Conservation (phyloP, 1,140 invertebrate species). For the Drosophila burlai region DNA sequence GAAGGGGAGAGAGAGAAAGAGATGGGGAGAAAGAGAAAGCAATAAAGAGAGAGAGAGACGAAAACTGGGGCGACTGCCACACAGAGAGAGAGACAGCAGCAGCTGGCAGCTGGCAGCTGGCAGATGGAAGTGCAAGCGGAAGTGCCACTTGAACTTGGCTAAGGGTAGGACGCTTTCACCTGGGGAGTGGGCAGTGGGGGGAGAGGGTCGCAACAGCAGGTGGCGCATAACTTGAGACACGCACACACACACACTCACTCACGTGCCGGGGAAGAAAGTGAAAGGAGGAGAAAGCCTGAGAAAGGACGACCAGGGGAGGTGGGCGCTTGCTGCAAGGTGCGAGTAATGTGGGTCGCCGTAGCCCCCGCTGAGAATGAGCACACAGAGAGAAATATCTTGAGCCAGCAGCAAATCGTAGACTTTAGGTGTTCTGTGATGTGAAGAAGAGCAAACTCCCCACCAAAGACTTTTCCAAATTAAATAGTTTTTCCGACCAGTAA, state of each 20-base stretch:
- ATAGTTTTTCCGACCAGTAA: too few species aligned
- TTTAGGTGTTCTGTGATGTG: neutral
- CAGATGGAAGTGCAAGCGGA: constrained; percentile 40
- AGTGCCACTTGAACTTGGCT: constrained; percentile 72
- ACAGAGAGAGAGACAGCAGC: neutral
- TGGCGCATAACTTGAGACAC: constrained; percentile 63
- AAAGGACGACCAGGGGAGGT: constrained; percentile 11
- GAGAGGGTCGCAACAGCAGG: constrained; percentile 47
- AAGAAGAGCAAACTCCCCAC: neutral
- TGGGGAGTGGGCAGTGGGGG: neutral
- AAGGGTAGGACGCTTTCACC: constrained; percentile 31
- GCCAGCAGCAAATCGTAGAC: neutral
- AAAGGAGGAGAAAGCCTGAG: constrained; percentile 34
- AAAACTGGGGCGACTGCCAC: constrained; percentile 5
- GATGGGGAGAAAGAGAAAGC: neutral
- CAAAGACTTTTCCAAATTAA: too few species aligned
- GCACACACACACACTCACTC: constrained; percentile 17
- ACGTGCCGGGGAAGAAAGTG: constrained; percentile 27
- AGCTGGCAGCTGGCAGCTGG: constrained; percentile 20
- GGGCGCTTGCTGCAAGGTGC: neutral
- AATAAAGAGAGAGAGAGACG: neutral
- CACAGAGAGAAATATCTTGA: neutral
- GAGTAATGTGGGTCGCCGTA: constrained; percentile 46
- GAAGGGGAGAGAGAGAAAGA: neutral
- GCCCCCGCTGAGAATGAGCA: constrained; percentile 3